These are phyloP conservation scores for Reinhardtius hippoglossoides DNA, from an alignment of 2,113 vertebrate genomes.

Conservation along the genomic window DNA sequence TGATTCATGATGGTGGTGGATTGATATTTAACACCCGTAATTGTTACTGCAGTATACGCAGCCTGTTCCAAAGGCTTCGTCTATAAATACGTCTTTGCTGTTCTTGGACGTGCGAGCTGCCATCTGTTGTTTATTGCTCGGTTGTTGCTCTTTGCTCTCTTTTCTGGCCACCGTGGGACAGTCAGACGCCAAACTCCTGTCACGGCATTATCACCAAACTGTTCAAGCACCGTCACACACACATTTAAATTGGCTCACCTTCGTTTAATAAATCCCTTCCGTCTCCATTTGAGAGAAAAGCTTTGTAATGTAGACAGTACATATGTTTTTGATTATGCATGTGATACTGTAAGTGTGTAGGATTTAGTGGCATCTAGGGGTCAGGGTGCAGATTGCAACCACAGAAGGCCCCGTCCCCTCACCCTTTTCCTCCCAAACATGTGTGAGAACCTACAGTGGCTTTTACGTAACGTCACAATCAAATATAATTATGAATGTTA, in stretches of 20 bases:
- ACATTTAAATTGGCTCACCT: not conserved
- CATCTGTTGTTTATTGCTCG: conserved; percentile 68
- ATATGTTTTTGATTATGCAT: conserved; percentile 20
- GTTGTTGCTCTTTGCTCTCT: conserved; percentile 44
- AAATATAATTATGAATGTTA: not conserved
- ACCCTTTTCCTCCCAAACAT: no score
- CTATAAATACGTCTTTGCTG: conserved; percentile 52
- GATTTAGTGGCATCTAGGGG: no score
- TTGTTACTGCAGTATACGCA: conserved; percentile 6
- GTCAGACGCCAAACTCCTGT: conserved; percentile 37
- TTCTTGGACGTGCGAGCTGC: conserved; percentile 51
- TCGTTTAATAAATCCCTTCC: not conserved
- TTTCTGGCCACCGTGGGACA: conserved; percentile 28
- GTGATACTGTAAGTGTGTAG: not conserved
- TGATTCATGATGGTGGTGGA: conserved; percentile 23
- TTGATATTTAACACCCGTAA: conserved; percentile 39
- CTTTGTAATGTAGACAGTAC: not conserved
- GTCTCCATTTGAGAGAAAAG: not conserved
- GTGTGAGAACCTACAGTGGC: not conserved
- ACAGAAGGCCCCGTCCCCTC: no score
- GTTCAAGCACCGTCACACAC: conserved; percentile 20
- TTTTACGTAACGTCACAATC: not conserved
- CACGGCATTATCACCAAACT: conserved; percentile 37
- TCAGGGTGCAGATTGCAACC: no score
- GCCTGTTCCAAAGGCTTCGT: conserved; percentile 22